Percentiles rank a stretch among this genome's conserved stretches.
These are phyloP conservation scores for Polydrusus tereticollis DNA, from an alignment of 2,888 invertebrate species.

Conservation along the genomic window DNA sequence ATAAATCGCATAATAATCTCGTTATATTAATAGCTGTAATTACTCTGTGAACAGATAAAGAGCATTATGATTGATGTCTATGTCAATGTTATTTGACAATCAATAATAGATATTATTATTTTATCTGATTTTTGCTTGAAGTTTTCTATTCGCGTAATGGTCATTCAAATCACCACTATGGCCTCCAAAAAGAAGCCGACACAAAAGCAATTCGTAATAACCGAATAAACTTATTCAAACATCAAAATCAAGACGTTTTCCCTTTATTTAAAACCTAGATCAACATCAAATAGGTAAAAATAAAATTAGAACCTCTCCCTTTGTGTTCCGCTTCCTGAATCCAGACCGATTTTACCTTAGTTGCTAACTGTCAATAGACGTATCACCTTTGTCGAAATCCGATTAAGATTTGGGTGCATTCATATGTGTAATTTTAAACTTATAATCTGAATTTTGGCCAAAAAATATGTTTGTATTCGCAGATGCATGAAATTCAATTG, in stretches of 20 bases:
- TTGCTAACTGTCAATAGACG: conserved; percentile 30
- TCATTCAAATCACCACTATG: not conserved
- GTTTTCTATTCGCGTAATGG: too few relatives aligned
- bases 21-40: too few relatives aligned
- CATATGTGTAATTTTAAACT: conserved; percentile 43
- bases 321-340: conserved; percentile 23
- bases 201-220: conserved; percentile 27
- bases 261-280: conserved; percentile 31
- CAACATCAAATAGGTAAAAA: conserved; percentile 34
- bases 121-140: too few relatives aligned
- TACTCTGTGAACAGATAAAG: too few relatives aligned
- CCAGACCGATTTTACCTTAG: conserved; percentile 25
- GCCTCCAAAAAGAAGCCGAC: conserved; percentile 27
- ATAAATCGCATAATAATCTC: too few relatives aligned
- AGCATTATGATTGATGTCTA: too few relatives aligned
- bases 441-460: conserved; percentile 34
- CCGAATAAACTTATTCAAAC: conserved; percentile 12
- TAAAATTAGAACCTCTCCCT: conserved; percentile 11
- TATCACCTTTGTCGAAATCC: conserved; percentile 44
- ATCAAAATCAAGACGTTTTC: conserved; percentile 40
- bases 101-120: too few relatives aligned
- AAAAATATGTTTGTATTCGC: conserved; percentile 30
- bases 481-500: not conserved
- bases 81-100: too few relatives aligned
- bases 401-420: conserved; percentile 33